phyloP scores from a whole-genome alignment of 35 echinoderm and acorn worm species.

The Stichopus chloronotus region DNA sequence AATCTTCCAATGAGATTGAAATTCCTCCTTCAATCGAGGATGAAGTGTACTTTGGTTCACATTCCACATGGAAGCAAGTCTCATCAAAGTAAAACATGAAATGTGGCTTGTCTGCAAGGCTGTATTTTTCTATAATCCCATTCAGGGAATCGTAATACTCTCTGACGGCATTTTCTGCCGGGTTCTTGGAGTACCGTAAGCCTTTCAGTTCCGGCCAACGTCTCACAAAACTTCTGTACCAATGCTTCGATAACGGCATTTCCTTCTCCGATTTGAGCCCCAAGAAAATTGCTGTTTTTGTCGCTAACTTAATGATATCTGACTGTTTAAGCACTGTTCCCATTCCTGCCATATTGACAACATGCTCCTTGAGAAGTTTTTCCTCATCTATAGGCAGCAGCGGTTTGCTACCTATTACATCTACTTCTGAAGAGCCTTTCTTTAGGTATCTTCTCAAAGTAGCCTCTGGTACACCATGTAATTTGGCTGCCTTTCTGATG shows the following conservation, averaged over 20 bases:
- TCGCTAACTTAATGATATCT: not conserved
- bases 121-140: not conserved
- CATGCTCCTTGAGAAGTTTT: not conserved
- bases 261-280: not conserved
- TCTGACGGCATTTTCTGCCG: not conserved
- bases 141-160: not conserved
- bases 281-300: not conserved
- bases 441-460: not conserved
- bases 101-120: not conserved
- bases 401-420: not conserved
- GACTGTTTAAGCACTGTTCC: not conserved
- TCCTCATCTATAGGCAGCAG: not conserved
- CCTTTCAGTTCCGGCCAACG: not conserved
- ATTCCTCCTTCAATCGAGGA: not conserved
- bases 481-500: slow-evolving; percentile 19
- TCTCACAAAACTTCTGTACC: not conserved
- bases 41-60: not conserved
- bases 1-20: not conserved
- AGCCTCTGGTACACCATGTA: not conserved
- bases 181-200: not conserved
- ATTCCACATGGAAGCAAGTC: not conserved
- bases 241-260: not conserved
- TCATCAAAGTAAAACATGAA: not conserved
- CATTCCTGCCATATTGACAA: not conserved
- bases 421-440: not conserved